These are phyloP conservation scores for Salmo trutta DNA, from an alignment of 2,797 vertebrate genomes.

Conservation along the genomic window DNA sequence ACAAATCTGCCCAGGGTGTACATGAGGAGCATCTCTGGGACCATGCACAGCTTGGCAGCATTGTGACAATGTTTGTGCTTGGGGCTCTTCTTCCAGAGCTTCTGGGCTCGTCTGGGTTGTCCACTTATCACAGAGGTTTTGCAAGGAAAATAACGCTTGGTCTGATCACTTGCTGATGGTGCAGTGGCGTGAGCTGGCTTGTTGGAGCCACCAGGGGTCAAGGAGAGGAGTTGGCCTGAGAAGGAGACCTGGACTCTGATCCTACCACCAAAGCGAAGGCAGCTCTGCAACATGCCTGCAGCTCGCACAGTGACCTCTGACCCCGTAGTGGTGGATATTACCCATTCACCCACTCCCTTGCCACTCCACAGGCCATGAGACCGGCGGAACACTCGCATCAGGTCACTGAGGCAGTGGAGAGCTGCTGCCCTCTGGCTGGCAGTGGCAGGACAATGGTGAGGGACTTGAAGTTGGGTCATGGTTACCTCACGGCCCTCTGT, in stretches of 20 bases:
- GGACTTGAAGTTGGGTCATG: not conserved
- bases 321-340: not conserved
- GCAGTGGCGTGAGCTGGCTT: not conserved
- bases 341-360: not conserved
- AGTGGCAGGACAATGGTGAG: not conserved
- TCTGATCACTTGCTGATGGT: not conserved
- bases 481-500: not conserved
- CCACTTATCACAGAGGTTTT: not conserved
- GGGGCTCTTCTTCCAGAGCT: not conserved
- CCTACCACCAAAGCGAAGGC: not conserved
- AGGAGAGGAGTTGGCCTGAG: not conserved
- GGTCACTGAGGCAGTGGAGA: not conserved
- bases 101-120: not conserved
- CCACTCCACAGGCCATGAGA: not conserved
- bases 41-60: not conserved
- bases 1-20: constrained; percentile 7
- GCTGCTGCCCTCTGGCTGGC: not conserved
- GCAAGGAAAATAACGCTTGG: not conserved
- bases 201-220: not conserved
- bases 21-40: not conserved
- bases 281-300: not conserved
- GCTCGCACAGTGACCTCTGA: not conserved
- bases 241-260: not conserved
- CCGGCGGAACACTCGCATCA: not conserved
- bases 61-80: not conserved